Evolutionary conservation across 2,113 vertebrate species (phyloP).

Genomic region (Urocolius indicus): DNA sequence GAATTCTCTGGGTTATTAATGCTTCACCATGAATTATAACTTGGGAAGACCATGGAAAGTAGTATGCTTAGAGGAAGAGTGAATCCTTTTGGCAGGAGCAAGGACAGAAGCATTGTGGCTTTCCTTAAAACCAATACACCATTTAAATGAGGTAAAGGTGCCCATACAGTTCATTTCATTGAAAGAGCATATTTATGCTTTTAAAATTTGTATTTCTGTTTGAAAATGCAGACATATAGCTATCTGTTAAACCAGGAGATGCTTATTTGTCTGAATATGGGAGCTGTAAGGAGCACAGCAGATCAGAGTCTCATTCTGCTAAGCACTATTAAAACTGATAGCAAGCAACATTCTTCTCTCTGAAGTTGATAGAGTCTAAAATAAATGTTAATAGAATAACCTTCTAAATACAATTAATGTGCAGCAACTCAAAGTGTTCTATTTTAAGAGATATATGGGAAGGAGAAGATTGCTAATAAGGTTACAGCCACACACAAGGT

Average conservation of each 20-base stretch:
- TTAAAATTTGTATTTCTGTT: not conserved
- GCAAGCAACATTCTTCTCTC: slow-evolving; percentile 1
- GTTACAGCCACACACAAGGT: not conserved
- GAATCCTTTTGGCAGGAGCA: not conserved
- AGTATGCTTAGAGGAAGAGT: not conserved
- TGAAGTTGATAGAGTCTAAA: slow-evolving; percentile 21
- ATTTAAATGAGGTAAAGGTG: not conserved
- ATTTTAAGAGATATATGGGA: slow-evolving; percentile 41
- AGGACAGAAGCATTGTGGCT: not conserved
- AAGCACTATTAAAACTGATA: slow-evolving; percentile 28
- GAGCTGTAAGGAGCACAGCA: not conserved
- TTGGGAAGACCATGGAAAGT: not conserved
- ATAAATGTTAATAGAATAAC: slow-evolving; percentile 51
- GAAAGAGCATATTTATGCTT: not conserved
- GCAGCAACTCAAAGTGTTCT: slow-evolving; percentile 28
- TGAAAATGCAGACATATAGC: slow-evolving; percentile 14
- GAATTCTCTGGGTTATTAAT: not conserved
- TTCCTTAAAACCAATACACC: not conserved
- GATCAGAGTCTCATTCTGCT: slow-evolving; percentile 16
- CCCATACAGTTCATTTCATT: not conserved
- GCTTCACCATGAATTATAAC: not conserved
- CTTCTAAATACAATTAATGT: slow-evolving; percentile 42
- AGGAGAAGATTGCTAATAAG: slow-evolving; percentile 18
- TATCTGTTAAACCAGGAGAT: not conserved
- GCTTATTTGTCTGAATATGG: slow-evolving; percentile 15